A percentile compares a stretch with the other conserved stretches of the same genome.
These are phyloP conservation scores for Linnaemya tessellans DNA, from an alignment of 2,888 invertebrate species.

Conservation along the genomic window DNA sequence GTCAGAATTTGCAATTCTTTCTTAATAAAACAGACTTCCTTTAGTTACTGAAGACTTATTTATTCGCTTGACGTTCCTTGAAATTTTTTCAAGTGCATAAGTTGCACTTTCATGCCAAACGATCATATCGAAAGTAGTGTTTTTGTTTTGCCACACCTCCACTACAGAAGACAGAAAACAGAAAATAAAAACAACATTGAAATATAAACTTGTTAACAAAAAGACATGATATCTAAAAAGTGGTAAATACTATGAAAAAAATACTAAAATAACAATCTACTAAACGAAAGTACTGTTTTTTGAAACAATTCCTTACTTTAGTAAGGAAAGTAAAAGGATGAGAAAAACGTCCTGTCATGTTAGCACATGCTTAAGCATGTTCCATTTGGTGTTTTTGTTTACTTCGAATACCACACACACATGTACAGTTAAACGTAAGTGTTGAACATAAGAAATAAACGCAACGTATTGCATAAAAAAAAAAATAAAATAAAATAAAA, in stretches of 20 bases:
- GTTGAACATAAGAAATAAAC: neutral
- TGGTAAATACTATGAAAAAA: slow-evolving; percentile 13
- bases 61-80: neutral
- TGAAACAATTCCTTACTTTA: slow-evolving; percentile 32
- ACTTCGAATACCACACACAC: neutral
- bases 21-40: too few species aligned
- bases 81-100: slow-evolving; percentile 23
- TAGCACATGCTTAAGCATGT: slow-evolving; percentile 37
- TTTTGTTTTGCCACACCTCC: slow-evolving; percentile 10
- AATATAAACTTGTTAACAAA: slow-evolving; percentile 32
- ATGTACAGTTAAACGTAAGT: neutral
- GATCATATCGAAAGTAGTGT: neutral
- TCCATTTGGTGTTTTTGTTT: neutral
- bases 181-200: slow-evolving; percentile 24
- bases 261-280: slow-evolving; percentile 39
- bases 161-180: neutral
- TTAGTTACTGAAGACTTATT: too few species aligned
- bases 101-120: neutral
- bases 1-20: too few species aligned
- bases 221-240: neutral
- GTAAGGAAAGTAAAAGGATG: neutral
- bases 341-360: slow-evolving; percentile 49
- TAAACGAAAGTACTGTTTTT: slow-evolving; percentile 20
- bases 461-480: neutral
- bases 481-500: neutral